Percentiles rank a stretch among this genome's conserved stretches.
phyloP scores from a whole-genome alignment of 2,113 vertebrate species.

The Amphilophus citrinellus region DNA sequence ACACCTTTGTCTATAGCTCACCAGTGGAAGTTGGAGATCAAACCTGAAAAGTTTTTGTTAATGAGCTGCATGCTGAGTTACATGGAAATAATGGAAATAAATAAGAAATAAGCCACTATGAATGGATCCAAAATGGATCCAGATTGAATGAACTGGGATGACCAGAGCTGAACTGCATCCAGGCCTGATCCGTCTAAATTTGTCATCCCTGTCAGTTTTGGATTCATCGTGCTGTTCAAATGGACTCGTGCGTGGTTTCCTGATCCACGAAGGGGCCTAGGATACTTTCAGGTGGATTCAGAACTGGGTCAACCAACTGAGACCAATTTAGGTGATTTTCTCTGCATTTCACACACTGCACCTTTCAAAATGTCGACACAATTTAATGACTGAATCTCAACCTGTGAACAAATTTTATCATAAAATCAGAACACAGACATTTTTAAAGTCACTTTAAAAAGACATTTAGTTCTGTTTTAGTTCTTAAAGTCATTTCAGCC shows the following conservation, averaged over 20 bases:
- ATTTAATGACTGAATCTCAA: neutral
- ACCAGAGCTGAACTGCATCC: too few relatives aligned
- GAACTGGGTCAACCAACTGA: neutral
- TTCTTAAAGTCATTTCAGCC: neutral
- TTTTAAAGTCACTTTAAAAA: neutral
- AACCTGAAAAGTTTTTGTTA: neutral
- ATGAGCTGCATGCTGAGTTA: neutral
- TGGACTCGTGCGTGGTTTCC: neutral
- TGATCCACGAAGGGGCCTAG: neutral
- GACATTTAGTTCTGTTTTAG: neutral
- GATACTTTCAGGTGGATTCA: neutral
- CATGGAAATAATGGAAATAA: too few relatives aligned
- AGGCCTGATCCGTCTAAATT: neutral
- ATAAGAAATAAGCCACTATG: too few relatives aligned
- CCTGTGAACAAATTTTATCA: neutral
- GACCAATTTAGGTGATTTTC: neutral
- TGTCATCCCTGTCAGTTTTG: neutral
- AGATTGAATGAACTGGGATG: too few relatives aligned
- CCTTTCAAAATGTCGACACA: neutral
- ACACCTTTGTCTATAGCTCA: neutral
- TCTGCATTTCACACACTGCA: neutral
- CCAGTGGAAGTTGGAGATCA: neutral
- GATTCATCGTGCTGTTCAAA: neutral
- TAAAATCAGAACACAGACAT: neutral
- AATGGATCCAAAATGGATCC: too few relatives aligned